Evolutionary conservation across 2,888 invertebrate genomes (phyloP).

Genomic region (Drosophila parthenogenetica): DNA sequence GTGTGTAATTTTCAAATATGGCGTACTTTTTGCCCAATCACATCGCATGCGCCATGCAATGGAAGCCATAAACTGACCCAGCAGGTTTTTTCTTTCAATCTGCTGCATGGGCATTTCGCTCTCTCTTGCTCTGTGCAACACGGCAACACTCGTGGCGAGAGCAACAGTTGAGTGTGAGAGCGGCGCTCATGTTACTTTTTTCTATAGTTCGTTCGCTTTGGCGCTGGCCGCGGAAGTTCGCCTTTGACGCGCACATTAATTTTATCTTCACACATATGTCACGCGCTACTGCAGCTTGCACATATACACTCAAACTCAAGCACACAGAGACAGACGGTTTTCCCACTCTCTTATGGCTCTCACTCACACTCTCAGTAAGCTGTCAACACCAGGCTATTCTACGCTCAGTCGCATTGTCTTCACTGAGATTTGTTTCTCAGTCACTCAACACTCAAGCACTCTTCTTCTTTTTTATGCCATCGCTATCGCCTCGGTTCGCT

Average conservation of each 20-base stretch:
- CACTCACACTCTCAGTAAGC: slow-evolving; percentile 39
- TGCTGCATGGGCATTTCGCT: slow-evolving; percentile 39
- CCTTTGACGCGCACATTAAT: slow-evolving; percentile 76
- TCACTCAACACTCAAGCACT: slow-evolving; percentile 76
- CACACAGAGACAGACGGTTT: slow-evolving; percentile 19
- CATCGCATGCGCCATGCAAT: slow-evolving; percentile 84
- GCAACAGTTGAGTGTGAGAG: slow-evolving; percentile 67
- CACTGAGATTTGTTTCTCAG: slow-evolving; percentile 76
- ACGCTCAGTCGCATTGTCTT: slow-evolving; percentile 72
- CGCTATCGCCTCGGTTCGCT: slow-evolving; percentile 71
- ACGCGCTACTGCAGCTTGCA: slow-evolving; percentile 57
- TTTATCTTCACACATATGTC: slow-evolving; percentile 80
- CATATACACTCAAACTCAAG: slow-evolving; percentile 14
- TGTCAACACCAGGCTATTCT: slow-evolving; percentile 71
- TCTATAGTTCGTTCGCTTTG: slow-evolving; percentile 6
- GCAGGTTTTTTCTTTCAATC: slow-evolving; percentile 54
- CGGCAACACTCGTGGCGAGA: slow-evolving; percentile 77
- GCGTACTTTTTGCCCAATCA: slow-evolving; percentile 85
- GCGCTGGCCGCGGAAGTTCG: slow-evolving; percentile 63
- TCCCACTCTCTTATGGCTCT: slow-evolving; percentile 27
- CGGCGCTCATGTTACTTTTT: slow-evolving; percentile 43
- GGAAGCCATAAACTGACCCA: slow-evolving; percentile 60
- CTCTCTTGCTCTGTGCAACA: slow-evolving; percentile 53
- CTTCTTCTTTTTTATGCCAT: slow-evolving; percentile 46
- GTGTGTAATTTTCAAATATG: slow-evolving; percentile 84